A percentile compares a stretch with the other conserved stretches of the same genome.
Evolutionary conservation across 2,888 invertebrate genomes (phyloP).

Genomic region (Drosophila paramelanica): DNA sequence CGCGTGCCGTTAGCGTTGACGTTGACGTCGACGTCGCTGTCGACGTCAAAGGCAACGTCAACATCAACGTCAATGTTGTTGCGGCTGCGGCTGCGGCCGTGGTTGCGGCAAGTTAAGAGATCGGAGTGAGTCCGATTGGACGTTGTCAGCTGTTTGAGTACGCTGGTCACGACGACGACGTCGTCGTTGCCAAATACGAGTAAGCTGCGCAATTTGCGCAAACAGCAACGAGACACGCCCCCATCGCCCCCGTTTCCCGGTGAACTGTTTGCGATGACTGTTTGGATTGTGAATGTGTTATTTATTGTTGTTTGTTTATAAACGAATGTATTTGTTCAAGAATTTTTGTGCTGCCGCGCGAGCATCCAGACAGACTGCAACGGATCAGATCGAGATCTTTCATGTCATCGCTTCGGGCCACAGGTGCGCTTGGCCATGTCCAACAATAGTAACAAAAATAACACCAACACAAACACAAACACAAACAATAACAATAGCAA

Average conservation of each 20-base stretch:
- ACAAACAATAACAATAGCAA: background rate
- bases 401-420: conserved; percentile 22
- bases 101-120: conserved; percentile 19
- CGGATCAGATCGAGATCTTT: conserved; percentile 24
- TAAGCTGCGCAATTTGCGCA: conserved; percentile 52
- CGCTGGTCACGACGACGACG: conserved; percentile 44
- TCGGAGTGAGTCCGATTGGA: conserved; percentile 33
- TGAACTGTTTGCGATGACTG: conserved; percentile 4
- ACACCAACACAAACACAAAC: background rate
- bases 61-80: background rate
- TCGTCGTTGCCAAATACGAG: conserved; percentile 50
- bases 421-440: conserved; percentile 34
- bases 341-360: conserved; percentile 14
- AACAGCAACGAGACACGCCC: conserved; percentile 25
- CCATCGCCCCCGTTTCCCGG: background rate
- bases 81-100: background rate
- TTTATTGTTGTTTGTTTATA: conserved; percentile 37
- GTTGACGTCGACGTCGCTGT: background rate
- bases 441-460: conserved; percentile 16
- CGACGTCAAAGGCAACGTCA: background rate
- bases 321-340: conserved; percentile 32
- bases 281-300: conserved; percentile 31
- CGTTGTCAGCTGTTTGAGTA: conserved; percentile 37
- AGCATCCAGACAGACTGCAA: conserved; percentile 25
- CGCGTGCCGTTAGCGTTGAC: conserved; percentile 44